Evolutionary conservation across 1,140 invertebrate genomes (phyloP), one percentile per base, ranked within the genome.

Genomic region (Protaetia brevitarsis): DNA sequence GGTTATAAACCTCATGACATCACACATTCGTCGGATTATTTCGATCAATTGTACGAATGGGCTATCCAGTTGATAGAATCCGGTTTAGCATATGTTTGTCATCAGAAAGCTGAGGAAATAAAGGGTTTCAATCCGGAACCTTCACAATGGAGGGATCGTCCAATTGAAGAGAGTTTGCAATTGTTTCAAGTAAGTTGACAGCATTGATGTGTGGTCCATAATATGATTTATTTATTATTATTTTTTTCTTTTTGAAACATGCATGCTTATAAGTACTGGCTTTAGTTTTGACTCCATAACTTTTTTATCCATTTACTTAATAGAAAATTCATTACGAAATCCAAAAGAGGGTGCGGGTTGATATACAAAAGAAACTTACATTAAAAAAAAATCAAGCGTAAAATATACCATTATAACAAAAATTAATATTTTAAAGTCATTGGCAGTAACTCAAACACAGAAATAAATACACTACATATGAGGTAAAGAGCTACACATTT

Each of bases 11-110:
- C 98, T 0, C 88, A 86, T 68, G 89, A 92, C 82, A 88, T 99
- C 8, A 99, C 96, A 0, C 89, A 99, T 82, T 97, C 97, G 0
- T 99, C 97, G 0, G 97, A 99, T 81, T 89, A 99, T 77, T 99
- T 99, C 81, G 87, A 97, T 75, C 90, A 97, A 74, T 82, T 99
- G 6, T 99, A 98, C 79, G 87, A 95, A 73, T 96, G 89, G 89
- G 96, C 96, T 2, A 84, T 94, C 0, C 77, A 89, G 21, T 81
- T 99, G 8, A 98, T 99, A 29, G 84, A 88, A 67, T 91, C 92
- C 74, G 91, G 88, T 41, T 81, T 95, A 26, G 97, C 97, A 1
- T 99, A 99, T 82, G 93, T 99, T 37, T 99, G 98, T 77, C 98
- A 99, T 82, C 97, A 99, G 79, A 91, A 85, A 60, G 88, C 89